A percentile compares a stretch with the other conserved stretches of the same genome.
phyloP scores from a whole-genome alignment of 2,888 invertebrate genomes.

The Papilio demoleus region DNA sequence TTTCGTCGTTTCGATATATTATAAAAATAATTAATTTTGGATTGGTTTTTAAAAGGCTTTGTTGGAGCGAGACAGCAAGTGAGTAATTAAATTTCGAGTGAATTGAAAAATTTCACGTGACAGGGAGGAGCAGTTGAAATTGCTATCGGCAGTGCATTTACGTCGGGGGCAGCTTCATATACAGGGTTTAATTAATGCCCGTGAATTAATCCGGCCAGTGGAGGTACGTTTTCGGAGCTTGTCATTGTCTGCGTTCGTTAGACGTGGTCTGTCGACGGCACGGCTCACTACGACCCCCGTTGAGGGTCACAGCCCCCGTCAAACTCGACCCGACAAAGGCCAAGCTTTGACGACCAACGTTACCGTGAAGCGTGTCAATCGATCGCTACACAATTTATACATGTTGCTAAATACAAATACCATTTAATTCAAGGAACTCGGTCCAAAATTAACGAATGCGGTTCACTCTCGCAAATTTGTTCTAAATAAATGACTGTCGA shows the following conservation, averaged over 20 bases:
- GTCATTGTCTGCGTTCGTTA: slow-evolving; percentile 57
- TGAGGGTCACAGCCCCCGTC: slow-evolving; percentile 15
- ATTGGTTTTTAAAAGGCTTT: not conserved
- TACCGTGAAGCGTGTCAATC: slow-evolving; percentile 34
- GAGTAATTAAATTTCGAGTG: slow-evolving; percentile 37
- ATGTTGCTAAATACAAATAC: slow-evolving; percentile 11
- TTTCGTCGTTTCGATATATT: not conserved
- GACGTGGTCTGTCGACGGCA: slow-evolving; percentile 44
- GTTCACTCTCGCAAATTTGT: slow-evolving; percentile 19
- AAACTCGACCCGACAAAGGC: slow-evolving; percentile 41
- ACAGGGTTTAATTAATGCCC: slow-evolving; percentile 61
- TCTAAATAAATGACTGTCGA: slow-evolving; percentile 33
- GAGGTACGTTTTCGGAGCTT: slow-evolving; percentile 57
- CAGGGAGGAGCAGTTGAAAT: slow-evolving; percentile 44
- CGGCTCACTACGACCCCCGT: slow-evolving; percentile 27
- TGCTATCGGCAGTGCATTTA: slow-evolving; percentile 49
- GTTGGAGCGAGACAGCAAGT: not conserved
- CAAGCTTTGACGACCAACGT: slow-evolving; percentile 33
- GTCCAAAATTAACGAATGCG: not conserved
- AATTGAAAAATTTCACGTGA: slow-evolving; percentile 38
- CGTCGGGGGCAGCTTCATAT: slow-evolving; percentile 45
- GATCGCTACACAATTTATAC: slow-evolving; percentile 31
- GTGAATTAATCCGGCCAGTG: slow-evolving; percentile 55
- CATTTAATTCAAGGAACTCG: slow-evolving; percentile 23
- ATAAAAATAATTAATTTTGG: slow-evolving; percentile 10